Base-by-base conservation (phyloP, 2,113 vertebrate genomes). In the Hemicordylus capensis region DNA sequence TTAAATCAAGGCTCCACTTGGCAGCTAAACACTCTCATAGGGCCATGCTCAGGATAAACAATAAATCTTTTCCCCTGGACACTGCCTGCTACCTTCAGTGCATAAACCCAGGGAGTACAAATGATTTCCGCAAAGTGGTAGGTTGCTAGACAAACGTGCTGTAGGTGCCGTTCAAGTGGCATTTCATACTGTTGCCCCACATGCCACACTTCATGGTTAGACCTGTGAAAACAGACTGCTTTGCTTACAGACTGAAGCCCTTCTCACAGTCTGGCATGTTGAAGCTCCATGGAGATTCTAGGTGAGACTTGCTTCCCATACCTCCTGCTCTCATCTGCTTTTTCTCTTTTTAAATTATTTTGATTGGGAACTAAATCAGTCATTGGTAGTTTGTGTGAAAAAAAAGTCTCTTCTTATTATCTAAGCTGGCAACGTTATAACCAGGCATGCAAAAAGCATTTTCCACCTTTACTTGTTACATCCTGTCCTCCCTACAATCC, bases 1-100 rank as follows among this genome's bases (percentile, higher is more conserved):
- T 95, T 94, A 92, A 96, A 94, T 92, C 93, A 89, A 92, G 92
- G 85, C 75, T 77, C 85, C 76, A 88, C 89, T 84, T 94, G 91
- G 90, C 92, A 93, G 58, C 61, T 86, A 73, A 61, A 17, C 81
- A 77, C 70, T 90, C 88, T 90, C 81, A 87, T 92, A 90, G 89
- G 77, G 64, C 91, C 92, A 87, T 84, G 84, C 70, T 63, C 12
- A 0, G 89, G 81, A 84, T 76, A 89, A 87, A 84, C 89, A 70
- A 85, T 95, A 94, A 95, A 96, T 95, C 91, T 73, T 77, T 87
- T 91, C 80, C 67, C 79, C 85, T 91, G 87, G 92, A 91, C 89
- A 82, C 63, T 61, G 24, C 84, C 82, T 20, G 1, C 81, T 92
- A 80, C 81, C 67, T 84, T 81, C 81, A 80, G 51, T 19, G 39